phyloP scores from a whole-genome alignment of 2,797 vertebrate species.

The Brotogeris chrysoptera region DNA sequence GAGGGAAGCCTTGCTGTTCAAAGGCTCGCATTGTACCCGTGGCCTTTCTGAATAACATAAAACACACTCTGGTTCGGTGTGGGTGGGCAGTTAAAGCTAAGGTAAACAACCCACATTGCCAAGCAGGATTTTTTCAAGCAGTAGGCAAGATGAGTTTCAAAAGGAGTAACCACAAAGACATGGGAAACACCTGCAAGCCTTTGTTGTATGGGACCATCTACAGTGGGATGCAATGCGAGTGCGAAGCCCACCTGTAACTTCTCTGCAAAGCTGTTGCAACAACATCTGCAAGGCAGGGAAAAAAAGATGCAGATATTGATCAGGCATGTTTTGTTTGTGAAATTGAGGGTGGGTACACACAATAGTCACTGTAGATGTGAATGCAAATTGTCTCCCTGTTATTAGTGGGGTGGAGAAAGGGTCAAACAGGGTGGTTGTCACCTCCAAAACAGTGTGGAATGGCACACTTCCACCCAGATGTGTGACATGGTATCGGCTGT shows the following conservation, averaged over 20 bases:
- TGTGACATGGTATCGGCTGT: background rate
- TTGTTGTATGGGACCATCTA: background rate
- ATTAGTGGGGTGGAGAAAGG: background rate
- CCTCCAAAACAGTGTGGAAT: background rate
- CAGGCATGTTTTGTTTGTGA: accelerated
- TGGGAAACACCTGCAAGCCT: constrained; percentile 15
- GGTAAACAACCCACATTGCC: background rate
- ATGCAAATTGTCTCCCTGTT: background rate
- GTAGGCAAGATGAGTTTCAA: background rate
- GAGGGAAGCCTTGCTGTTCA: background rate
- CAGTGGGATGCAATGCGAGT: background rate
- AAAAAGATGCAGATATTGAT: background rate
- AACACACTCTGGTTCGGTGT: background rate
- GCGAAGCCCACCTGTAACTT: background rate
- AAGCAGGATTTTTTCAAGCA: background rate
- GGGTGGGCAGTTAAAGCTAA: constrained; percentile 46
- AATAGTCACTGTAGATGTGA: accelerated
- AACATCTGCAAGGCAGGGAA: background rate
- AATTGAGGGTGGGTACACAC: accelerated
- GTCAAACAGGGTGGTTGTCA: background rate
- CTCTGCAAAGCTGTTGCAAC: background rate
- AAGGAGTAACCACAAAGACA: background rate
- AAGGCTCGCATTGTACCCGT: background rate
- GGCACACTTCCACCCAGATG: background rate
- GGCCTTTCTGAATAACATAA: background rate